Evolutionary conservation across 2,797 vertebrate species (phyloP).

Genomic region (Alauda arvensis): DNA sequence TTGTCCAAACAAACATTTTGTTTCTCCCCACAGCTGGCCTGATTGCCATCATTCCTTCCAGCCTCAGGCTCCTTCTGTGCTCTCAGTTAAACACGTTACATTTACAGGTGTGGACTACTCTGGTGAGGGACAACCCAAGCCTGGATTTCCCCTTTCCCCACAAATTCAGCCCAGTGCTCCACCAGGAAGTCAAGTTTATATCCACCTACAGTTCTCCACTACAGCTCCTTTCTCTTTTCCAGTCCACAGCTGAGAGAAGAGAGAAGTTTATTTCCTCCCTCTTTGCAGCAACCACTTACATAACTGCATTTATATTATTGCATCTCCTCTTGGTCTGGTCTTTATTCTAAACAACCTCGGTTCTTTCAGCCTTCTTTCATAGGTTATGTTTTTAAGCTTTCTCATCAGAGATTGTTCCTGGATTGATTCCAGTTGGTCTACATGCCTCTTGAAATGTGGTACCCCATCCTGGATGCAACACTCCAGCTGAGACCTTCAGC

Average conservation of each 20-base stretch:
- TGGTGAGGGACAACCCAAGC: background rate
- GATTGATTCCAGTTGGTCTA: background rate
- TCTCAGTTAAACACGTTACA: background rate
- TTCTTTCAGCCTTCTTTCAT: background rate
- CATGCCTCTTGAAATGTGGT: background rate
- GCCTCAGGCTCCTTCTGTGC: background rate
- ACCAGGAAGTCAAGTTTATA: background rate
- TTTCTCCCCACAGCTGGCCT: constrained; percentile 65
- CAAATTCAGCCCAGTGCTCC: background rate
- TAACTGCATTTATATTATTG: background rate
- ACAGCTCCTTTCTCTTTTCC: background rate
- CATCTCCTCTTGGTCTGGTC: background rate
- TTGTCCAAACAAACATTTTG: constrained; percentile 76
- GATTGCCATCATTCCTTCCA: constrained; percentile 36
- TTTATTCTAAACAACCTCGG: constrained; percentile 8
- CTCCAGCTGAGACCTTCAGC: background rate
- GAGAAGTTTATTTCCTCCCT: constrained; percentile 20
- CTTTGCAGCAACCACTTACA: background rate
- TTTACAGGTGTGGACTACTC: constrained; percentile 21
- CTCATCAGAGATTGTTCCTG: background rate
- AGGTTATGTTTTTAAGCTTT: background rate
- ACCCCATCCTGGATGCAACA: background rate
- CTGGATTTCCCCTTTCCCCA: background rate
- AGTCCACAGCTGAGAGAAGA: background rate
- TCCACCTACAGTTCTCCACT: background rate